Base-by-base conservation (phyloP, 2,888 invertebrate species). In the Heliconius cydno region DNA sequence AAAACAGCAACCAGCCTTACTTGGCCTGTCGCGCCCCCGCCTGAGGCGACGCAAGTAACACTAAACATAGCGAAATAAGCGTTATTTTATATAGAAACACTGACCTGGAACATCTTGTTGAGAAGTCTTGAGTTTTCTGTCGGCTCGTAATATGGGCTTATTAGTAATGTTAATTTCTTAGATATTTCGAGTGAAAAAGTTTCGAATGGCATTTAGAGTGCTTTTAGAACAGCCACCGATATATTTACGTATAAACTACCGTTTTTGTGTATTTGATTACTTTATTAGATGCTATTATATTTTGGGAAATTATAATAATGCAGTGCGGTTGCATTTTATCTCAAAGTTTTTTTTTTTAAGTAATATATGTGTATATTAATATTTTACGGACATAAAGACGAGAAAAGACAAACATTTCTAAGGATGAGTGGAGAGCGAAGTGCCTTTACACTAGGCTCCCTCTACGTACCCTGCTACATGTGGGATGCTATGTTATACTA, bases 101-200 rank as follows among this genome's bases (percentile, higher is more conserved):
- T 71, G 2, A 73, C 15, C 34, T 34, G 25, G n/a, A 25, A 10
- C 19, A 63, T 15, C 25, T 70, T 60, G 60, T 34, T n/a, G 73
- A 10, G 77, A 52, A 79, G 90, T 30, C 10, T 88, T 75, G 0
- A 7, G 76, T 85, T 68, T 81, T 25, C 90, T 90, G 93, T 80
- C 52, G 65, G 9, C 63, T 77, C 81, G 82, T 88, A 90, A 90
- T 90, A 88, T 85, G 80, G 85, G 86, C 89, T 92, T 92, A 93
- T 94, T 94, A 93, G 88, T 84, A 84, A 94, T 94, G 94, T 90
- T 91, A 94, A 94, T 94, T 92, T 92, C 90, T 89, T 86, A 89
- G 88, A 89, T 90, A 88, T 92, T 90, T 89, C 85, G 83, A 85
- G 87, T 88, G 85, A 90, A 90, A 92, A 90, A 90, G 88, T 86